Base-by-base conservation (phyloP, 1,140 invertebrate genomes). In the Anastrepha ludens region DNA sequence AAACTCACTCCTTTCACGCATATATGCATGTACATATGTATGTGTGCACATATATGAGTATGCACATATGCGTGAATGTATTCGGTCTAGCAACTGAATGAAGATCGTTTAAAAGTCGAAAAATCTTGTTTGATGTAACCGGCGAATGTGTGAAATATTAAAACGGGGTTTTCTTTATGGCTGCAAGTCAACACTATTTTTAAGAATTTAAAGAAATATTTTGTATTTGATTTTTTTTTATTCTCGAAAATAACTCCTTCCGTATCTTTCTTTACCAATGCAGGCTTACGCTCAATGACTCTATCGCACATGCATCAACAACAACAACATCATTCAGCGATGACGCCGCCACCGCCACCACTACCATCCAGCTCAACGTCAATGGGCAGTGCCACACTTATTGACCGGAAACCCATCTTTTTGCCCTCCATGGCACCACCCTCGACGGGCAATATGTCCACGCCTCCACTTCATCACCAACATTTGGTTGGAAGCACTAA, bases 341-440 rank as follows among this genome's bases (percentile, higher is more conserved):
- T 81, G 74, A 81, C 74, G 17, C 81, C 88, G 70, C 20, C 87
- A n/a, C 81, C 88, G 55, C 20, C 87, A 41, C 20, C 58, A 9
- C 29, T 81, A 15, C 47, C 86, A 3, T 11, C 86, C 50, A 29
- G 65, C 8, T 64, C 88, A 5, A 78, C 70, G 17, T 47, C 87
- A 2, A 20, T 74, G 58, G 17, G 55, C 58, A 90, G 90, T 74
- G 89, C 90, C 64, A 89, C 90, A 78, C 90, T 91, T 9, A 89
- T 93, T 67, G 92, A 93, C 88, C 89, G 90, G 6, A 93, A 93
- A 89, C 90, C 90, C 87, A 89, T 91, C 88, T 93, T 92, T 89
- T 90, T 93, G 88, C 88, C 90, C 70, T 89, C 92, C 59, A 90
- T 90, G 87, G 91, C 91, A 65, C 91, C 92, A 87, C 91, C 92